phyloP scores from a whole-genome alignment of 2,888 invertebrate genomes.

The Furcula furcula region DNA sequence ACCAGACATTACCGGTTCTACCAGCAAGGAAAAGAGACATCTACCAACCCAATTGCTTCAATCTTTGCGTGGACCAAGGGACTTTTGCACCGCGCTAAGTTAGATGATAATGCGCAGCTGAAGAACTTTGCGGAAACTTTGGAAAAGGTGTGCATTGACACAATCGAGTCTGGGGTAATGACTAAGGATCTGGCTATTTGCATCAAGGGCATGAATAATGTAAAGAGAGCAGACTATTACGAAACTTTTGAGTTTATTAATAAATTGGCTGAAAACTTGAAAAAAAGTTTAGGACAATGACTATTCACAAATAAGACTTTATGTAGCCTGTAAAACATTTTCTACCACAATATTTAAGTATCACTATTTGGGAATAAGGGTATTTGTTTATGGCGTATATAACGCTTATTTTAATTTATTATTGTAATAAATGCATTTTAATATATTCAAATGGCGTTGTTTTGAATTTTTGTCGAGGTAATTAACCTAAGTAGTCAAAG shows the following conservation, averaged over 20 bases:
- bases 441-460: slow-evolving; percentile 17
- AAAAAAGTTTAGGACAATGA: slow-evolving; percentile 82
- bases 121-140: slow-evolving; percentile 91
- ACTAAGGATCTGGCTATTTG: slow-evolving; percentile 99
- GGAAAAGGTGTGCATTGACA: slow-evolving; percentile 95
- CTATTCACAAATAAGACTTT: slow-evolving; percentile 43
- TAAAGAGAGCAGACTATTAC: slow-evolving; percentile 91
- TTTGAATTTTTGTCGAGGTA: too few species aligned
- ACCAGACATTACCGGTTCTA: slow-evolving; percentile 95
- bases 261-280: slow-evolving; percentile 95
- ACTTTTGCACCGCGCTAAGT: slow-evolving; percentile 94
- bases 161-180: slow-evolving; percentile 97
- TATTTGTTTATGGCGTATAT: slow-evolving; percentile 58
- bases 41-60: slow-evolving; percentile 99
- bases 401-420: slow-evolving; percentile 42
- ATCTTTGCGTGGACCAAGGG: slow-evolving; percentile 99
- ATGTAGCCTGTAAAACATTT: slow-evolving; percentile 52
- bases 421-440: slow-evolving; percentile 38
- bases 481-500: too few species aligned
- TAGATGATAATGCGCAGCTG: slow-evolving; percentile 91
- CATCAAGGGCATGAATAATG: slow-evolving; percentile 94
- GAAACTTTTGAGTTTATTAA: slow-evolving; percentile 99
- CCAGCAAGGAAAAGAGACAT: slow-evolving; percentile 98
- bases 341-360: slow-evolving; percentile 23
- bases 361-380: slow-evolving; percentile 48